Evolutionary conservation across 1,140 invertebrate genomes (phyloP), one percentile per base, ranked within the genome.

Genomic region (Bicyclus anynana): DNA sequence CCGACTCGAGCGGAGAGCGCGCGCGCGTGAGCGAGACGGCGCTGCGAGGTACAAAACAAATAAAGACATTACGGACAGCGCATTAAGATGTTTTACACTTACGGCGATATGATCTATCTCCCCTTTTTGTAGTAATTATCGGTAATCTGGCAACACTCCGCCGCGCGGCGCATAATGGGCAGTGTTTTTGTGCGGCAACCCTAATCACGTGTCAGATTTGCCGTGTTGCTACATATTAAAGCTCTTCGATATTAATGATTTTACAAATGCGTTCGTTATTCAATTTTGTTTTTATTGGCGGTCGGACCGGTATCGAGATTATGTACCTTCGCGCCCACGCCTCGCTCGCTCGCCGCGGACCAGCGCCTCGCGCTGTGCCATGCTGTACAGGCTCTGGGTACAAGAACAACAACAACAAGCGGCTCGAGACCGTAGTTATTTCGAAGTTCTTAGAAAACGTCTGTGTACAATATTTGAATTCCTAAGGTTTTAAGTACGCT

Each of bases 121-220:
- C 69, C 69, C 74, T 85, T 86, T 83, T 83, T 81, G 77, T 84
- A 75, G 83, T 83, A 85, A 87, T 87, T 85, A 85, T 84, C 75
- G 80, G 74, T 83, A 87, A 87, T 84, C 84, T 84, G 80, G 83
- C 72, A 86, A 86, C 81, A 84, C 73, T 80, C n/a, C 67, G 73
- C 65, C 61, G 78, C 78, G 74, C 79, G 73, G 48, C 63, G 21
- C 69, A 83, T 84, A 87, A 84, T 85, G 82, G 82, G 59, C 66
- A 67, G 69, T 62, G 60, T 62, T 67, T 66, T 69, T 60, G 47
- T 60, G 53, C 72, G 67, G 79, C 68, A 80, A 87, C 84, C 84
- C 84, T 84, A 87, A 85, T 87, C 84, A 87, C 59, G 71, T 81
- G 84, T 85, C 84, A 84, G 84, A 84, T 87, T 87, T 87, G 70